phyloP scores from a whole-genome alignment of 2,888 invertebrate genomes.

The Pollenia griseotomentosa region DNA sequence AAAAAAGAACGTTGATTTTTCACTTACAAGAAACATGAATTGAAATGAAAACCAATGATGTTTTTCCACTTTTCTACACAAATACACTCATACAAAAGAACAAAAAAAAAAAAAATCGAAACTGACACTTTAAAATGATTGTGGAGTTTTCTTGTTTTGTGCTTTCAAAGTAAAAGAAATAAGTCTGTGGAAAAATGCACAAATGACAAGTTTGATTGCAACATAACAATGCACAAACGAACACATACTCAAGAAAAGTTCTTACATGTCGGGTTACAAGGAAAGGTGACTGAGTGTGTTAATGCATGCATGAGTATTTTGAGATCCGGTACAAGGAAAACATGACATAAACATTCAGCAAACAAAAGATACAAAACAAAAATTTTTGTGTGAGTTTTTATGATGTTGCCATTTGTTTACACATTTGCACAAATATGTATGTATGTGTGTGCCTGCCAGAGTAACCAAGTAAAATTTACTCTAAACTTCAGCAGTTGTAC shows the following conservation, averaged over 20 bases:
- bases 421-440: background rate
- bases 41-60: conserved; percentile 36
- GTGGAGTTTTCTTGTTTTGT: conserved; percentile 32
- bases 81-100: background rate
- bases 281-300: background rate
- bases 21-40: conserved; percentile 14
- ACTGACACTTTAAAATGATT: conserved; percentile 51
- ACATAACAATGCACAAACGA: conserved; percentile 31
- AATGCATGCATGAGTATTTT: conserved; percentile 34
- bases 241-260: conserved; percentile 2
- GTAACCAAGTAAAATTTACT: conserved; percentile 8
- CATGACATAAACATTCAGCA: conserved; percentile 60
- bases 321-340: conserved; percentile 50
- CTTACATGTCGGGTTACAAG: conserved; percentile 17
- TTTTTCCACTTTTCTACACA: conserved; percentile 26
- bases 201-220: conserved; percentile 63
- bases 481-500: conserved; percentile 39
- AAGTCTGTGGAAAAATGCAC: conserved; percentile 57
- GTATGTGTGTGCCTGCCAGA: background rate
- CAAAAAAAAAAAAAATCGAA: background rate
- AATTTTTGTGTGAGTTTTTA: conserved; percentile 21
- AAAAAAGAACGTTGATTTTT: conserved; percentile 37
- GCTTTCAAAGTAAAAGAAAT: conserved; percentile 45
- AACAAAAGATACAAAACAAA: conserved; percentile 28
- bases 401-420: conserved; percentile 20